Evolutionary conservation across 1,140 invertebrate genomes (phyloP).

Genomic region (Scaptomyza montana): DNA sequence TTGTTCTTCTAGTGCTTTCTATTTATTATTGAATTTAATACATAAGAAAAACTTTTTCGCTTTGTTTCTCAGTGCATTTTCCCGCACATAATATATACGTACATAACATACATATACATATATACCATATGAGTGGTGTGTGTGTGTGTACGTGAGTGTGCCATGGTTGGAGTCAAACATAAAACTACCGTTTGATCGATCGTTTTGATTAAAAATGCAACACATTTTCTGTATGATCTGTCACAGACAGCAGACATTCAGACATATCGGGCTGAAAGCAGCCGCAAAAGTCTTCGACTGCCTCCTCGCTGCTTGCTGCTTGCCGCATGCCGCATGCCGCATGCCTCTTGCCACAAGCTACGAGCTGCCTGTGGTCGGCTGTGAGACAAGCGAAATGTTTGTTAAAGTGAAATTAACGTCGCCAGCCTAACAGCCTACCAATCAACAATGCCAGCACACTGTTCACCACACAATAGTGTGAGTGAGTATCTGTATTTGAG

Average conservation of each 20-base stretch:
- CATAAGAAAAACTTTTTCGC: too few relatives aligned
- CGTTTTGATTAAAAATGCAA: conserved; percentile 83
- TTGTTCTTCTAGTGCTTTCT: too few relatives aligned
- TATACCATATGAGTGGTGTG: conserved; percentile 31
- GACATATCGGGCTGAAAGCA: conserved; percentile 48
- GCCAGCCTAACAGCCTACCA: conserved; percentile 71
- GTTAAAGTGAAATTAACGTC: conserved; percentile 83
- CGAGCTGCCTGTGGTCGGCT: conserved; percentile 30
- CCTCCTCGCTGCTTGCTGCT: not conserved
- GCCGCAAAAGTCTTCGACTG: conserved; percentile 63
- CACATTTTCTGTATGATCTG: conserved; percentile 82
- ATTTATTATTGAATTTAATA: too few relatives aligned
- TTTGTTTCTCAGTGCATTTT: not conserved
- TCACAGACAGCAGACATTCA: conserved; percentile 64
- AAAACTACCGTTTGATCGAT: conserved; percentile 83
- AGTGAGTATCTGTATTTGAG: conserved; percentile 31
- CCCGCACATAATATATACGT: not conserved
- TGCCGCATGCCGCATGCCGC: not conserved
- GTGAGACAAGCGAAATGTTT: conserved; percentile 79
- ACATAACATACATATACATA: not conserved
- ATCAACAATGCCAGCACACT: conserved; percentile 70
- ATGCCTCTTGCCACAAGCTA: not conserved
- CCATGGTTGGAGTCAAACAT: conserved; percentile 47
- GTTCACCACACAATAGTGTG: conserved; percentile 22
- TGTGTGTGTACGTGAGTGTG: conserved; percentile 30